A percentile compares a stretch with the other conserved stretches of the same genome.
phyloP scores from a whole-genome alignment of 2,797 vertebrate species.

The Pangasius krempfi region DNA sequence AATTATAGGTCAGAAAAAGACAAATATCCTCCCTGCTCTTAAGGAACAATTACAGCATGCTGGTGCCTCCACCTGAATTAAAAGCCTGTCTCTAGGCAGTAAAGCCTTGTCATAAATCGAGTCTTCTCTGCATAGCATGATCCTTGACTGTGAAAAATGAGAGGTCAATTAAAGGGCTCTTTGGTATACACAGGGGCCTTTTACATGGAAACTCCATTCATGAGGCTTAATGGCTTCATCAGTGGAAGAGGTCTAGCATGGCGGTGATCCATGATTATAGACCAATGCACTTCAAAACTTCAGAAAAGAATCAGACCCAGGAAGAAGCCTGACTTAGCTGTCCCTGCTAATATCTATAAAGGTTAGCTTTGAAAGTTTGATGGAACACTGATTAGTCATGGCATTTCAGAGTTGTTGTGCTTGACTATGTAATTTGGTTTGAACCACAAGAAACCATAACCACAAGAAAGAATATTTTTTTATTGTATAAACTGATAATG shows the following conservation, averaged over 20 bases:
- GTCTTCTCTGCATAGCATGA: conserved; percentile 40
- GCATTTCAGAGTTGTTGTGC: not conserved
- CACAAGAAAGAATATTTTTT: not conserved
- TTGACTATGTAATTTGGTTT: not conserved
- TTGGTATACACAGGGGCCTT: conserved; percentile 41
- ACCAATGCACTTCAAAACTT: conserved; percentile 50
- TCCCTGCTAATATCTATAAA: conserved; percentile 8
- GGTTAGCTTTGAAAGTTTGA: conserved; percentile 7
- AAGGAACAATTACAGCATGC: conserved; percentile 70
- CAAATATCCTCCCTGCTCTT: conserved; percentile 57
- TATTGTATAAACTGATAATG: not conserved
- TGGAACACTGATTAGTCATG: not conserved
- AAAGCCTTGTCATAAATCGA: conserved; percentile 45
- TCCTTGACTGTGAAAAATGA: conserved; percentile 52
- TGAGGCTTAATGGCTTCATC: conserved; percentile 54
- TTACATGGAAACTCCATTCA: conserved; percentile 47
- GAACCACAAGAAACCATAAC: not conserved
- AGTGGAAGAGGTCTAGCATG: conserved; percentile 48
- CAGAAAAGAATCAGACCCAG: conserved; percentile 19
- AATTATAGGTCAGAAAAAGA: conserved; percentile 39
- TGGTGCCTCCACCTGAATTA: conserved; percentile 65
- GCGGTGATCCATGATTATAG: conserved; percentile 54
- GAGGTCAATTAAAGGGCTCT: conserved; percentile 46
- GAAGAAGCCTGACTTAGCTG: conserved; percentile 30
- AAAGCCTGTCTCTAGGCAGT: conserved; percentile 57